Percentiles rank a stretch among this genome's conserved stretches.
Evolutionary conservation across 2,888 invertebrate genomes (phyloP).

Genomic region (Salpingus planirostris): DNA sequence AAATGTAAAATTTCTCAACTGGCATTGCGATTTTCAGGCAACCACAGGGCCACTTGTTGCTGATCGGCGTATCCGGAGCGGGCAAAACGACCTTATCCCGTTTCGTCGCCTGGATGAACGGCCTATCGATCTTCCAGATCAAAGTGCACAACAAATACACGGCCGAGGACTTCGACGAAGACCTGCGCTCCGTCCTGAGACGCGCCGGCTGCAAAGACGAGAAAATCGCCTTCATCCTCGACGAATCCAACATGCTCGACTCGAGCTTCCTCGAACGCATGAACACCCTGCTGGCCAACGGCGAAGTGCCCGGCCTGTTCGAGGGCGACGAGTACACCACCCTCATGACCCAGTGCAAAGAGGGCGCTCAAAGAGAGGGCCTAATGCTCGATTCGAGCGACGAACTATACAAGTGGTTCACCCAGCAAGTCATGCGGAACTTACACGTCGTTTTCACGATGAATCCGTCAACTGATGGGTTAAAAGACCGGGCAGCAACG

Average conservation of each 20-base stretch:
- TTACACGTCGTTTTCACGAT: slow-evolving; percentile 99
- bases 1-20: too few species aligned
- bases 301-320: slow-evolving; percentile 92
- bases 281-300: slow-evolving; percentile 97
- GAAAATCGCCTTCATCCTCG: slow-evolving; percentile 97
- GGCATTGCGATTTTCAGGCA: slow-evolving; percentile 91
- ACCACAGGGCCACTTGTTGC: slow-evolving; percentile 93
- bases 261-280: slow-evolving; percentile 98
- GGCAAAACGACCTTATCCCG: slow-evolving; percentile 98
- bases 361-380: slow-evolving; percentile 96
- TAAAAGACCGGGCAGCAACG: slow-evolving; percentile 97
- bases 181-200: slow-evolving; percentile 79
- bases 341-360: slow-evolving; percentile 99
- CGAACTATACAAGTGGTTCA: slow-evolving; percentile 99
- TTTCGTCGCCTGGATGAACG: slow-evolving; percentile 99
- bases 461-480: slow-evolving; percentile 98
- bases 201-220: slow-evolving; percentile 91
- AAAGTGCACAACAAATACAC: slow-evolving; percentile 99
- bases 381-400: slow-evolving; percentile 97
- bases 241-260: slow-evolving; percentile 98
- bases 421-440: slow-evolving; percentile 97
- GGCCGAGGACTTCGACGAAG: slow-evolving; percentile 98
- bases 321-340: slow-evolving; percentile 98
- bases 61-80: slow-evolving; percentile 98
- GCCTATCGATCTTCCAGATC: slow-evolving; percentile 97